These are phyloP conservation scores for Xiphophorus maculatus DNA, from an alignment of 2,113 vertebrate genomes.

Conservation along the genomic window DNA sequence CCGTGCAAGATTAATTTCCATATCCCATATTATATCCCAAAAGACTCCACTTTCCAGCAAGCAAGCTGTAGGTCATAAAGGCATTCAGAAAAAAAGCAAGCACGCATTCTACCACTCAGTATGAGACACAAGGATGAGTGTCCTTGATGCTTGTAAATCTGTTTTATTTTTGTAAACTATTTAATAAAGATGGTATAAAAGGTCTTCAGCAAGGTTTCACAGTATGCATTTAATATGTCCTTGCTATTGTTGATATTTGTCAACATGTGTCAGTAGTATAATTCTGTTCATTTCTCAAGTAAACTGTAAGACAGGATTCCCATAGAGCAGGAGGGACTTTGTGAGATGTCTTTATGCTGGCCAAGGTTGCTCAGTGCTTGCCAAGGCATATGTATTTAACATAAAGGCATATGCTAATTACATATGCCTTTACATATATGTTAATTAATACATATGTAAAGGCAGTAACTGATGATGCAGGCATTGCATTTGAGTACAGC, in stretches of 20 bases:
- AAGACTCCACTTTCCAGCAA: constrained; percentile 74
- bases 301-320: background rate
- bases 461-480: background rate
- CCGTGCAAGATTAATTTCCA: constrained; percentile 80
- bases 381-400: too few relatives aligned
- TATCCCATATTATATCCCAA: constrained; percentile 73
- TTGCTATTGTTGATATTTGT: background rate
- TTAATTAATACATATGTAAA: background rate
- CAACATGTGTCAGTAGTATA: background rate
- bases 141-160: constrained; percentile 18
- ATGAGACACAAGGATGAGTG: constrained; percentile 20
- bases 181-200: constrained; percentile 17
- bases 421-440: too few relatives aligned
- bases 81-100: constrained; percentile 32
- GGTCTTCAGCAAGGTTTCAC: constrained; percentile 32
- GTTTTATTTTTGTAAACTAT: constrained; percentile 5
- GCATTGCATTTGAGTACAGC: background rate
- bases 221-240: constrained; percentile 11
- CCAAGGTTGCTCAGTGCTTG: background rate
- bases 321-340: background rate
- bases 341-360: background rate
- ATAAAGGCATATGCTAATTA: too few relatives aligned
- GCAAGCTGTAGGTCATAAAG: constrained; percentile 72
- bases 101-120: constrained; percentile 11
- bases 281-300: background rate